These are phyloP conservation scores for Mesaphorura yosii DNA, from an alignment of 1,140 invertebrate species.

Conservation along the genomic window DNA sequence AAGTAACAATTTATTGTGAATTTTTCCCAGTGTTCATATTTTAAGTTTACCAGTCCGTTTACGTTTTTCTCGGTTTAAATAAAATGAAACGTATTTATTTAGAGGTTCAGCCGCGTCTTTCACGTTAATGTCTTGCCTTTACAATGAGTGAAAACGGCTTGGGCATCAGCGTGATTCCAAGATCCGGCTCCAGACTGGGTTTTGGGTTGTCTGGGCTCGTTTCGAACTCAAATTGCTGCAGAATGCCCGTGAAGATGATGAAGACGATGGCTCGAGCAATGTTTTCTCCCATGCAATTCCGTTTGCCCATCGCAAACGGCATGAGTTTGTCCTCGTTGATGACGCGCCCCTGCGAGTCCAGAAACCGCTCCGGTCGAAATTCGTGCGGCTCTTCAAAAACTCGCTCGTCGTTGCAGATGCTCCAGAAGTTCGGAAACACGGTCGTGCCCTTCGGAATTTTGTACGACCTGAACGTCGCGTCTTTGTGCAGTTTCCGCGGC, in stretches of 20 bases:
- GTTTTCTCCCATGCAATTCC: neutral
- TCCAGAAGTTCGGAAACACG: constrained; percentile 44
- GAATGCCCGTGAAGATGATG: neutral
- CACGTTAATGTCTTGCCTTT: no score
- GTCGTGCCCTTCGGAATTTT: constrained; percentile 54
- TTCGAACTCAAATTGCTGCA: neutral
- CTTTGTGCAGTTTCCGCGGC: constrained; percentile 58
- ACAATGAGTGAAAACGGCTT: no score
- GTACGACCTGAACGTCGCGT: constrained; percentile 56
- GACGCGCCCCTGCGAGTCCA: constrained; percentile 39
- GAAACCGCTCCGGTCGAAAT: constrained; percentile 64
- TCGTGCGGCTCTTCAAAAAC: constrained; percentile 55
- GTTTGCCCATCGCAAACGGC: neutral
- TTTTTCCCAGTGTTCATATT: no score
- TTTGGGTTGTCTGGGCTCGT: neutral
- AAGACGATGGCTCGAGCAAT: neutral
- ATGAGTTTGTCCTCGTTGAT: neutral
- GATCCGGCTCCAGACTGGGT: neutral
- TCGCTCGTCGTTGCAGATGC: constrained; percentile 55
- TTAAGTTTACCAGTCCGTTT: no score
- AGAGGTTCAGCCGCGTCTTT: no score
- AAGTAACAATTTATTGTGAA: no score
- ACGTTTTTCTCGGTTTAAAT: no score
- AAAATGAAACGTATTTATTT: no score
- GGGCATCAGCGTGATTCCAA: neutral